Evolutionary conservation across 2,797 vertebrate genomes (phyloP), one percentile per base, ranked within the genome.

Genomic region (Leuciscus waleckii): DNA sequence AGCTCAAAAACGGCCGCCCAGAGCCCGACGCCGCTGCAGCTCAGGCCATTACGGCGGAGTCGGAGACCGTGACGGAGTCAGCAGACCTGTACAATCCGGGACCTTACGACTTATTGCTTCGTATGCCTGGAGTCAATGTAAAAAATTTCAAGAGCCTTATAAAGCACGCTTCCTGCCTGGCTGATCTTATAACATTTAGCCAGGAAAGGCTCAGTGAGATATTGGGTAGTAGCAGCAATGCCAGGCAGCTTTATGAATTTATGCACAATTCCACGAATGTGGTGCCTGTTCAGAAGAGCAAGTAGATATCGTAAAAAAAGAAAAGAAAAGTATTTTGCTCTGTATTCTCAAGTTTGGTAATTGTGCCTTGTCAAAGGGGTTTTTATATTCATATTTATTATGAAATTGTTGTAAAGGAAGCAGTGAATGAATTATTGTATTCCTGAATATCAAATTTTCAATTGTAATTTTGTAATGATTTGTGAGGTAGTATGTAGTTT

Each of bases 101-200:
- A 0, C 97, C 98, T 26, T 96, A 99, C 75, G 98, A 99, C 92
- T 97, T 99, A 86, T 91, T 99, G 65, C 87, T 99, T 2, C 97
- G 97, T 89, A 97, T 99, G 96, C 98, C 98, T 0, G 98, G 98
- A 5, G 91, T 99, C 63, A 98, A 95, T 32, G 90, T 93, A 13
- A 99, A 98, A 89, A 99, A 99, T 91, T 96, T 94, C 17, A 93
- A 91, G 73, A 92, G 95, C 35, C 67, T 99, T 39, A 92, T 98
- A 88, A 97, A 90, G 89, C 95, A 92, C 0, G 94, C 97, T 0
- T 93, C 92, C 88, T 98, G 92, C 91, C 92, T 99, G 69, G 96
- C 97, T 5, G 97, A 98, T 67, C 89, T 99, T 17, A 92, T 92
- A 21, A 93, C 92, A 0, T 89, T 98, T 54, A 94, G 96, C 17